A percentile compares a stretch with the other conserved stretches of the same genome.
Evolutionary conservation across 2,888 invertebrate genomes (phyloP).

Genomic region (Podabrus alpinus): DNA sequence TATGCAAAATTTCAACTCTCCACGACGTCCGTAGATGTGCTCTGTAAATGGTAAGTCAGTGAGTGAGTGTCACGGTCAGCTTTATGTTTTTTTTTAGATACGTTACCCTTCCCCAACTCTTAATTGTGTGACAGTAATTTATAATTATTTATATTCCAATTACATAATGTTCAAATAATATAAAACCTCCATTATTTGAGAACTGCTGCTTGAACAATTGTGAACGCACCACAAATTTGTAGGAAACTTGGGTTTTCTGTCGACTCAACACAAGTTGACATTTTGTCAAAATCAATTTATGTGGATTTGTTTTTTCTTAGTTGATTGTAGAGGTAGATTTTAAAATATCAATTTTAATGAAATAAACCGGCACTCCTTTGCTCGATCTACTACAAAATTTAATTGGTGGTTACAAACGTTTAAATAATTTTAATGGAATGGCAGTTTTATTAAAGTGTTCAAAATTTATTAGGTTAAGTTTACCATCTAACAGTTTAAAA

Average conservation of each 20-base stretch:
- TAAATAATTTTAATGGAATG: slow-evolving; percentile 26
- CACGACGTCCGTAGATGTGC: too few species aligned
- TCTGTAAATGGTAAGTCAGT: too few species aligned
- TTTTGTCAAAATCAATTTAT: neutral
- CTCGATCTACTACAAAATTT: neutral
- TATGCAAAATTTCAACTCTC: too few species aligned
- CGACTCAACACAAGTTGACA: neutral
- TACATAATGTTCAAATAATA: too few species aligned
- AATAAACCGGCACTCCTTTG: neutral
- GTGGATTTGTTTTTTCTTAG: neutral
- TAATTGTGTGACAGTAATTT: too few species aligned
- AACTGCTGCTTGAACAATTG: neutral
- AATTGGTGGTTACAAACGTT: neutral
- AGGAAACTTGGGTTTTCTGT: neutral
- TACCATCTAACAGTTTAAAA: slow-evolving; percentile 29
- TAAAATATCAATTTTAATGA: neutral
- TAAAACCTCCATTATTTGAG: neutral
- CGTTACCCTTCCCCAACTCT: too few species aligned
- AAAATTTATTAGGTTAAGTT: slow-evolving; percentile 45
- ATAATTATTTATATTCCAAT: too few species aligned
- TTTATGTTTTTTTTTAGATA: too few species aligned
- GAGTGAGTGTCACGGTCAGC: too few species aligned
- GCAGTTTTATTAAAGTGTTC: slow-evolving; percentile 37
- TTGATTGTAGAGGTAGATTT: neutral
- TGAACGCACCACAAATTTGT: neutral